These are phyloP conservation scores for Raja brachyura DNA, from an alignment of 2,113 vertebrate genomes.

Conservation along the genomic window DNA sequence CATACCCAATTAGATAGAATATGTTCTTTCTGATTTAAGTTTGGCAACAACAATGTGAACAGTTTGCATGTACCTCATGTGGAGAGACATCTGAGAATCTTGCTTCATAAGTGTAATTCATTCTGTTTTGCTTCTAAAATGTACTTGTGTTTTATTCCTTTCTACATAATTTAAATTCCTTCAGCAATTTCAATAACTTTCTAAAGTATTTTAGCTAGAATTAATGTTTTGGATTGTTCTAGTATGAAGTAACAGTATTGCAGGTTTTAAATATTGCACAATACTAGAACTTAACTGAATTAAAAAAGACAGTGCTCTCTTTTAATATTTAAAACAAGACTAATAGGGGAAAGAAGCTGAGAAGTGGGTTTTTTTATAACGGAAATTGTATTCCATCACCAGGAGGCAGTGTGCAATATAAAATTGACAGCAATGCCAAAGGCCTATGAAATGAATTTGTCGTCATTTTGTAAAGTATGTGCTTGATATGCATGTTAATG, in stretches of 20 bases:
- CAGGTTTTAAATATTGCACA: neutral
- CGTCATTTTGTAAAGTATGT: neutral
- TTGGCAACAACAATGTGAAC: neutral
- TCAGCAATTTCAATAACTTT: neutral
- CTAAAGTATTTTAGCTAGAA: neutral
- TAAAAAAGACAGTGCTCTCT: neutral
- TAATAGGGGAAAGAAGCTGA: too few species aligned
- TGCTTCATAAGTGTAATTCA: neutral
- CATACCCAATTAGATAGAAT: neutral
- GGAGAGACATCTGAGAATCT: neutral
- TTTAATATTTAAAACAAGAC: neutral
- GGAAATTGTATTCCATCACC: constrained; percentile 30
- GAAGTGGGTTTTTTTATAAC: neutral
- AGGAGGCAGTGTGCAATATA: constrained; percentile 36
- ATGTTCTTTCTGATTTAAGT: neutral
- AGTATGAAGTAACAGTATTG: neutral
- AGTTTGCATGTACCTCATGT: neutral
- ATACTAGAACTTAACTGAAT: neutral
- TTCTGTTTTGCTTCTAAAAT: neutral
- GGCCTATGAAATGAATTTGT: constrained; percentile 8
- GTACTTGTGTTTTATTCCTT: neutral
- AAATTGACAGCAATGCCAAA: constrained; percentile 4
- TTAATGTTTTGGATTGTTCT: neutral
- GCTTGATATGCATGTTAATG: neutral
- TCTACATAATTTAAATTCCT: neutral